Conservation (phyloP, 2,888 invertebrate species). For the Pachycephus smyrnensis region DNA sequence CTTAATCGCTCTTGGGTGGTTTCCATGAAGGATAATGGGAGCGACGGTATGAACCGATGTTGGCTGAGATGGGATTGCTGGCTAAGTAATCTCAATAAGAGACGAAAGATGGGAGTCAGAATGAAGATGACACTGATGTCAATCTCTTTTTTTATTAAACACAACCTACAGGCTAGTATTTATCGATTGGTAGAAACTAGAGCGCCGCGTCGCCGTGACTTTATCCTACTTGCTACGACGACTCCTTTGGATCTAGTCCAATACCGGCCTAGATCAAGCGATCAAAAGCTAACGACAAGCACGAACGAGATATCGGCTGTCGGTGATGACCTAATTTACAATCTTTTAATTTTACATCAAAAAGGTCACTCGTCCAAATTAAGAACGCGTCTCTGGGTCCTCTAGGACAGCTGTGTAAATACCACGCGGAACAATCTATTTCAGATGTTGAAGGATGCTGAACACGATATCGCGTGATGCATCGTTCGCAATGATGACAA, state of each 20-base stretch:
- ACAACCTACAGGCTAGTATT: slow-evolving; percentile 16
- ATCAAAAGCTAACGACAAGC: not conserved
- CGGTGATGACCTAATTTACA: not conserved
- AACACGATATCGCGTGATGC: not conserved
- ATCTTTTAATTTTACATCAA: not conserved
- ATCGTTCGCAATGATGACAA: not conserved
- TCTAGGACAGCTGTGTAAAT: not conserved
- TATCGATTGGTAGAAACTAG: slow-evolving; percentile 37
- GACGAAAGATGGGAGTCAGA: not conserved
- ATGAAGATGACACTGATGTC: not conserved
- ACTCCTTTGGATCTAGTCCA: not conserved
- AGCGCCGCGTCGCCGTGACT: slow-evolving; percentile 23
- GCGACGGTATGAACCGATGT: not conserved
- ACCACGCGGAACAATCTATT: not conserved
- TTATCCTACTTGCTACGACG: not conserved
- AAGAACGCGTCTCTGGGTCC: not conserved
- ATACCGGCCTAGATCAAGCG: not conserved
- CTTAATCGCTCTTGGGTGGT: not conserved
- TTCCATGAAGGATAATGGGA: not conserved
- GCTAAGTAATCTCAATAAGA: not conserved
- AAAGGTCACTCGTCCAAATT: not conserved
- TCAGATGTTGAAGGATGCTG: not conserved
- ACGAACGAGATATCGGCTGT: not conserved
- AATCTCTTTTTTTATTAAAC: not conserved
- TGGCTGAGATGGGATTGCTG: not conserved